Conservation (phyloP, 2,888 invertebrate species). For the Rhogogaster chlorosoma region DNA sequence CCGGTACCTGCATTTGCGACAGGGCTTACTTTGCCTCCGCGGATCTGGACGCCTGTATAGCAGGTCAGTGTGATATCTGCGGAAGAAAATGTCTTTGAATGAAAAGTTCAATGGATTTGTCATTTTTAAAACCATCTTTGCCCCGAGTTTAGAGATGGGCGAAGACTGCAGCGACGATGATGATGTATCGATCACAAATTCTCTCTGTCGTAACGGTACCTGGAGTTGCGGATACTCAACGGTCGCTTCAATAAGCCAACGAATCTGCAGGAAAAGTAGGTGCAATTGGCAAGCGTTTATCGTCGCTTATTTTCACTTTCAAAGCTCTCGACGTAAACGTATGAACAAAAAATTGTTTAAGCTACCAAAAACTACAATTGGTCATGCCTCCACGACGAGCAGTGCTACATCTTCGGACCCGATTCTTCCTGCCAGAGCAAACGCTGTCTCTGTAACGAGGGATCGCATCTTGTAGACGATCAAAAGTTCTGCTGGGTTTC, state of each 20-base stretch:
- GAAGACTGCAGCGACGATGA: slow-evolving; percentile 61
- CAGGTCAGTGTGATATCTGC: slow-evolving; percentile 62
- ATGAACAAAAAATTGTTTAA: slow-evolving; percentile 50
- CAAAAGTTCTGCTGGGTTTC: slow-evolving; percentile 70
- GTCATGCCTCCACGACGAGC: slow-evolving; percentile 62
- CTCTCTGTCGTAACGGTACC: slow-evolving; percentile 62
- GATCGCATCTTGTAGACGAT: slow-evolving; percentile 63
- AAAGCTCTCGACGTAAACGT: not conserved
- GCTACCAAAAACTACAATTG: slow-evolving; percentile 58
- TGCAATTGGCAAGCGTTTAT: not conserved
- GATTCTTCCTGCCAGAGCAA: slow-evolving; percentile 61
- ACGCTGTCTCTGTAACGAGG: slow-evolving; percentile 65
- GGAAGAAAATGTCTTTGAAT: not conserved
- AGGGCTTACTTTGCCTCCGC: slow-evolving; percentile 59
- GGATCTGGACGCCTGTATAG: slow-evolving; percentile 60
- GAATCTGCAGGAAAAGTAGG: slow-evolving; percentile 66
- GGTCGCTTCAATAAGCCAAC: slow-evolving; percentile 62
- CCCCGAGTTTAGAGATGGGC: slow-evolving; percentile 67
- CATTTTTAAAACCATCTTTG: not conserved
- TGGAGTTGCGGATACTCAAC: slow-evolving; percentile 65
- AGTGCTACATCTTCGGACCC: slow-evolving; percentile 70
- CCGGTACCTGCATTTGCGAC: slow-evolving; percentile 64
- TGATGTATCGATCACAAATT: slow-evolving; percentile 55
- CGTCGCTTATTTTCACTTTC: not conserved
- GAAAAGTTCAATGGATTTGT: not conserved